Percentiles rank a stretch among this genome's conserved stretches.
Conservation (phyloP, 2,113 vertebrate genomes). For the Apodemus sylvaticus region DNA sequence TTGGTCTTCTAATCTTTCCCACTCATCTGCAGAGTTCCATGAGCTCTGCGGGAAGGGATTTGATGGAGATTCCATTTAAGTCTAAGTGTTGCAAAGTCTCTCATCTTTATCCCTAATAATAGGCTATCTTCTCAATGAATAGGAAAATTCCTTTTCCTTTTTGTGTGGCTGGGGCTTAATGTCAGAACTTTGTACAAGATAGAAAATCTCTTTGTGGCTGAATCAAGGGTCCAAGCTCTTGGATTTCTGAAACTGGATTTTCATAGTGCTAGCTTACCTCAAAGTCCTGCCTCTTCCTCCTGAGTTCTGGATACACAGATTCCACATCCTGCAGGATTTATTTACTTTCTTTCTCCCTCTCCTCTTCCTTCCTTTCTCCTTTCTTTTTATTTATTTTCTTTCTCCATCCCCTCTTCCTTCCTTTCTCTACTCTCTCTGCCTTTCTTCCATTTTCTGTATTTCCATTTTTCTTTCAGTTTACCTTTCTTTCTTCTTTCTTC, state of each 20-base stretch:
- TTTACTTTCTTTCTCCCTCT: not conserved
- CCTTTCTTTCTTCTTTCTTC: not conserved
- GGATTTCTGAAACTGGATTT: not conserved
- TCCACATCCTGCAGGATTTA: no score
- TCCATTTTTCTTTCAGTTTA: not conserved
- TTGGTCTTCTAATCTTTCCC: not conserved
- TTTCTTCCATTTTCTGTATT: not conserved
- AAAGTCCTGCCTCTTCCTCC: not conserved
- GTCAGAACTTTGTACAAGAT: no score
- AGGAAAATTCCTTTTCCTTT: not conserved
- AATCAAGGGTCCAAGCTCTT: not conserved
- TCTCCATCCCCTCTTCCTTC: no score
- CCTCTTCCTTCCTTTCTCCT: no score
- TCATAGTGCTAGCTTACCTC: not conserved
- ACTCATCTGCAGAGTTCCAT: not conserved
- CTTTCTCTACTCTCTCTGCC: no score
- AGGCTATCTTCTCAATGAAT: fast-evolving
- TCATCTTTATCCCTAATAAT: not conserved
- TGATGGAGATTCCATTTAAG: not conserved
- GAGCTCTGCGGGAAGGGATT: not conserved
- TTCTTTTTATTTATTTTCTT: no score
- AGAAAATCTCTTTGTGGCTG: not conserved
- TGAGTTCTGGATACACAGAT: not conserved
- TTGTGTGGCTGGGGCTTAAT: not conserved
- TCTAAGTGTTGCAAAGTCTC: not conserved